Base-by-base conservation (phyloP, 2,888 invertebrate genomes). In the Agriopis leucophaearia region DNA sequence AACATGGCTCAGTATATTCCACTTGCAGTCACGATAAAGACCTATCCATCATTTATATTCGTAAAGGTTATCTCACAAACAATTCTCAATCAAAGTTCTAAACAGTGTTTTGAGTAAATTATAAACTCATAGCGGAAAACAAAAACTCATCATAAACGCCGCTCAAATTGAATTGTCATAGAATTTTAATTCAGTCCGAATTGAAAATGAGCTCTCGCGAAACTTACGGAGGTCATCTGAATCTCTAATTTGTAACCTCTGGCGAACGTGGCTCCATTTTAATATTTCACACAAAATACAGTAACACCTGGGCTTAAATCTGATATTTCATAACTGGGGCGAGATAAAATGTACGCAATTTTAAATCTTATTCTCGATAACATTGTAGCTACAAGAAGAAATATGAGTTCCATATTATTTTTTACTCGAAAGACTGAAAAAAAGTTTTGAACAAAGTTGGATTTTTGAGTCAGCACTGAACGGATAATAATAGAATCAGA, bases 231-330 rank as follows among this genome's bases (percentile, higher is more conserved):
- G 87, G 86, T 87, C 85, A 86, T 80, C 82, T 78, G 83, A 81
- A 79, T 79, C 79, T 79, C 81, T 87, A 86, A 88, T 88, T 88
- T 85, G 85, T 84, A 82, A 84, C 82, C 80, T 78, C 81, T 73
- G 78, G 73, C 77, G 71, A 79, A 78, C 81, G 79, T 76, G 79
- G 80, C 79, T 78, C 80, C 78, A 81, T 85, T 85, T 86, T 87
- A 86, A 89, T 88, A 88, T 88, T 89, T 88, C 83, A 89, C 81
- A 84, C 81, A 80, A 86, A 87, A 88, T 84, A 85, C 79, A 79
- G 85, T 81, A 85, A 82, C 88, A 89, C 88, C 88, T 89, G 74
- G 71, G 78, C 78, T 84, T 85, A 83, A 88, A 86, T 85, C 84
- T 85, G 76, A 74, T 77, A 81, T 83, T 86, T 83, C 79, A 79